Evolutionary conservation across 2,113 vertebrate species (phyloP).

Genomic region (Protomyctophum bolini): DNA sequence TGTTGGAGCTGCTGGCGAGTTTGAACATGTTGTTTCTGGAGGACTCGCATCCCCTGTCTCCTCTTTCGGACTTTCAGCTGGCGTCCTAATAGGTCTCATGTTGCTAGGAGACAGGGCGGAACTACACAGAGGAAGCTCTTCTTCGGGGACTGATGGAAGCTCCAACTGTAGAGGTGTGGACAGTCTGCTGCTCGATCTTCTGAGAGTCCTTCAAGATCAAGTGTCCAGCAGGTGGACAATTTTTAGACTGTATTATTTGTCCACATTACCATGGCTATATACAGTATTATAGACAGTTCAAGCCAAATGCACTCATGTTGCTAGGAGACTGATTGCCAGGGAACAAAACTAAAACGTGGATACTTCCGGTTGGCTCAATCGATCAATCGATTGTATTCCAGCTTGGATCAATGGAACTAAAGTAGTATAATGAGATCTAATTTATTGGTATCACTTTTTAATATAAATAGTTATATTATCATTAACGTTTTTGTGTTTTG

Average conservation of each 20-base stretch:
- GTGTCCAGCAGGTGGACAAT: conserved; percentile 3
- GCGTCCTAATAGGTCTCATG: conserved; percentile 81
- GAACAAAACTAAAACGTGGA: no score
- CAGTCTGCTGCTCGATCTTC: conserved; percentile 79
- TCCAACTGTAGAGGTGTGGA: conserved; percentile 79
- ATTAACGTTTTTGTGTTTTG: no score
- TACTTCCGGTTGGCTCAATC: no score
- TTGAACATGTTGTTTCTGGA: conserved; percentile 11
- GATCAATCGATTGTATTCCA: no score
- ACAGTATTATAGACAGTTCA: no score
- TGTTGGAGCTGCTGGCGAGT: conserved; percentile 5
- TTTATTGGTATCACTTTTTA: no score
- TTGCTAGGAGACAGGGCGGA: conserved; percentile 84
- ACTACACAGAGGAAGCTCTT: conserved; percentile 67
- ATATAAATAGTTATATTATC: no score
- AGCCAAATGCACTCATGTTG: no score
- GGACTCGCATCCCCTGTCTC: conserved; percentile 49
- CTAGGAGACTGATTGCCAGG: no score
- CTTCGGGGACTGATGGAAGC: conserved; percentile 75
- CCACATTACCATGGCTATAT: background rate
- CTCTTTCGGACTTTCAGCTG: conserved; percentile 69
- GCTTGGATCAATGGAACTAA: no score
- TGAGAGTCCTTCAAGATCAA: conserved; percentile 65
- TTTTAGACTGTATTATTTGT: conserved; percentile 9
- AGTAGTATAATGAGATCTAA: no score